Conservation (phyloP, 2,888 invertebrate species). For the Elmis aenea region DNA sequence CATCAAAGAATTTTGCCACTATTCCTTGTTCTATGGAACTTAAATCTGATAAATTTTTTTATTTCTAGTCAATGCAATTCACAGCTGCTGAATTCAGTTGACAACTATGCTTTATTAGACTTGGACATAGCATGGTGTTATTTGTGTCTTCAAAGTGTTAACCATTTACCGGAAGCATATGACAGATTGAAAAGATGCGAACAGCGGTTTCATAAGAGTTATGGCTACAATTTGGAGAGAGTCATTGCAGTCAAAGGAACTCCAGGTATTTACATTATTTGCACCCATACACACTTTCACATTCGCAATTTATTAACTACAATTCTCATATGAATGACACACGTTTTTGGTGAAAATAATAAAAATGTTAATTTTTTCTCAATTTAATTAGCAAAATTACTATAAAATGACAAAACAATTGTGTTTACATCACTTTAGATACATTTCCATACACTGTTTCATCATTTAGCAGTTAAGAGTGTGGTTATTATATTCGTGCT, state of each 20-base stretch:
- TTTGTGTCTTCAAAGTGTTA: conserved; percentile 66
- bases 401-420: too few species aligned
- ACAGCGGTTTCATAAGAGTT: conserved; percentile 58
- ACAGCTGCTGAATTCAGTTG: conserved; percentile 62
- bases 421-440: too few species aligned
- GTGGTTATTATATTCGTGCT: too few species aligned
- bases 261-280: conserved; percentile 50
- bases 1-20: conserved; percentile 1
- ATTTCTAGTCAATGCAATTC: conserved; percentile 59
- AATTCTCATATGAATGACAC: too few species aligned
- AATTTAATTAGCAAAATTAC: too few species aligned
- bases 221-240: conserved; percentile 62
- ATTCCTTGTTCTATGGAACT: too few species aligned
- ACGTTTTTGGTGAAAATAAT: too few species aligned
- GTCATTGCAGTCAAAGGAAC: conserved; percentile 55
- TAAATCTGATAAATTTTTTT: conserved; percentile 9
- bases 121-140: conserved; percentile 90
- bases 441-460: too few species aligned
- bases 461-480: too few species aligned
- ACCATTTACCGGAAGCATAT: conserved; percentile 69
- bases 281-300: background rate
- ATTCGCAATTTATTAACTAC: background rate
- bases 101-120: conserved; percentile 79
- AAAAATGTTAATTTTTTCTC: too few species aligned
- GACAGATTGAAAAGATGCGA: conserved; percentile 64